Evolutionary conservation across 35 echinoderm and acorn worm genomes (phyloP), one percentile per base, ranked within the genome.

Genomic region (Holothuria glaberrima): DNA sequence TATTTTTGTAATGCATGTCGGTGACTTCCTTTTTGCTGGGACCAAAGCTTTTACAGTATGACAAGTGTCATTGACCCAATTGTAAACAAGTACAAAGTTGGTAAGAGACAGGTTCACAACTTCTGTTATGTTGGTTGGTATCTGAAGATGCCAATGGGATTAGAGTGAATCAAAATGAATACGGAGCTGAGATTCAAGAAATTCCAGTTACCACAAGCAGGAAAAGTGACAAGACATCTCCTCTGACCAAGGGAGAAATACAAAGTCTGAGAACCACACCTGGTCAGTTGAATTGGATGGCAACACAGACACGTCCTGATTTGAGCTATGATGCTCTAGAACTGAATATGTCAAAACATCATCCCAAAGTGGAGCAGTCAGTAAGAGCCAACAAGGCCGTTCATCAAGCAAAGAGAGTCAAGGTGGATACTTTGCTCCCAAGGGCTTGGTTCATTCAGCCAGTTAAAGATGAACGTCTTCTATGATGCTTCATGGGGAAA

Each of bases 281-380:
- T 58, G 75, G 76, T 6, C 89, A 91, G 12, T 65, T 91, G 22
- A 91, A 66, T 48, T 82, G 75, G 89, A 48, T 83, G 30, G 89
- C 89, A 22, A 91, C 57, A 83, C 89, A 91, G 44, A 82, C 89
- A 16, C 18, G 26, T 19, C 89, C 89, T 26, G 89, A 83, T 31
- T 59, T 91, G 58, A 91, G 89, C 48, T 83, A 83, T 83, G 89
- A 83, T 82, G 89, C 89, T 66, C 78, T 91, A 1, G 76, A 92
- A 76, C 65, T 92, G 30, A 92, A 92, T 86, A 41, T 41, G 64
- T 92, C 19, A 87, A 63, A 33, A 74, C 30, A 92, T 30, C 60
- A 87, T 45, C 45, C 90, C 27, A 73, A 13, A 46, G 81, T 92
- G 4, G 90, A 91, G 19, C 77, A 86, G 38, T 44, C 52, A 45